Conservation (phyloP, 1,140 invertebrate genomes). For the Gryllus bimaculatus region DNA sequence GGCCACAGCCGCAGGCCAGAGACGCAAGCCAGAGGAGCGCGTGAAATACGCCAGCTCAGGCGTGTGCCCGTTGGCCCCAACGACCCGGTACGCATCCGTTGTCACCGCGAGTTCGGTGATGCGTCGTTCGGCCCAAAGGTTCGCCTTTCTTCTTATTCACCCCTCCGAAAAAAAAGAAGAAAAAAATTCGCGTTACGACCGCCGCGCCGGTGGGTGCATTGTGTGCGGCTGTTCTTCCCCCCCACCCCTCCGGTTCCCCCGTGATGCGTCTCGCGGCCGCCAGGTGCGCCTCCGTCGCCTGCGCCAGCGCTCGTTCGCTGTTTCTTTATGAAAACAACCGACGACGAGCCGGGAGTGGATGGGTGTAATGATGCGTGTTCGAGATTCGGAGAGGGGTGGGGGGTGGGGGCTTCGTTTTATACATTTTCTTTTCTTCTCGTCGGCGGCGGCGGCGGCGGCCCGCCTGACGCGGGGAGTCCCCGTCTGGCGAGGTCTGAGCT, state of each 20-base stretch:
- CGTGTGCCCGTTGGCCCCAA: no score
- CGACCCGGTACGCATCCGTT: background rate
- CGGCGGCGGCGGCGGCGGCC: no score
- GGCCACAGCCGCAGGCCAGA: no score
- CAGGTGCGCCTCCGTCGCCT: background rate
- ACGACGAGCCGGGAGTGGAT: background rate
- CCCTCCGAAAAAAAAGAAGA: background rate
- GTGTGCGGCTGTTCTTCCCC: no score
- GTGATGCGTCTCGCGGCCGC: background rate
- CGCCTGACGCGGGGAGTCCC: no score
- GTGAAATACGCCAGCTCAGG: no score
- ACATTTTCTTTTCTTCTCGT: background rate
- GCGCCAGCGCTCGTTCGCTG: background rate
- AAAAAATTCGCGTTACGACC: background rate
- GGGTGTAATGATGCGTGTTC: background rate
- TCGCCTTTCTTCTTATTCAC: background rate
- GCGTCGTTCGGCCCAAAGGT: background rate
- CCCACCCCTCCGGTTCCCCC: background rate
- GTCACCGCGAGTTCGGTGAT: background rate
- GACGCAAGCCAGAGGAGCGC: no score
- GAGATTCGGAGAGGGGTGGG: background rate
- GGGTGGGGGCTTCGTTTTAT: background rate
- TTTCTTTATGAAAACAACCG: conserved; percentile 1
- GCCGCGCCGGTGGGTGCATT: no score
- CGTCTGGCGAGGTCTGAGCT: no score